These are phyloP conservation scores for Rhagoletis pomonella DNA, from an alignment of 1,140 invertebrate species.

Conservation along the genomic window DNA sequence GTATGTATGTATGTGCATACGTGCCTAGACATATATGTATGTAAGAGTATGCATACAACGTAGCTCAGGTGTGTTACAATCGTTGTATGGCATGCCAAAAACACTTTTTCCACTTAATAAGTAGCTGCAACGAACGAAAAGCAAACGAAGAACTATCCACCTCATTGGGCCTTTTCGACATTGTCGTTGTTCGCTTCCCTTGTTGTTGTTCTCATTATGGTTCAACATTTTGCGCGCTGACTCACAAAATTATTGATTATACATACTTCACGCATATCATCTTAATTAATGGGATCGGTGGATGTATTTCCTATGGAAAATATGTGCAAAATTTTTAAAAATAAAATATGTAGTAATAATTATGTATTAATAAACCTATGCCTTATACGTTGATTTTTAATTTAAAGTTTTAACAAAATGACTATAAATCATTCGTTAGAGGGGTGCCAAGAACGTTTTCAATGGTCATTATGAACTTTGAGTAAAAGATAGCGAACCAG, in stretches of 20 bases:
- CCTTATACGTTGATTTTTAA: too few relatives aligned
- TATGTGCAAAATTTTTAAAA: neutral
- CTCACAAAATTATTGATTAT: conserved; percentile 35
- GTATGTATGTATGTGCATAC: neutral
- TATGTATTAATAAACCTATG: too few relatives aligned
- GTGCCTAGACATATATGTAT: neutral
- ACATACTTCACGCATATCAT: neutral
- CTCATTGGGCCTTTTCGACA: neutral
- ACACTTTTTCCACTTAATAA: conserved; percentile 33
- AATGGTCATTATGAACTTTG: too few relatives aligned
- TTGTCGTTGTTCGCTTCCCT: neutral
- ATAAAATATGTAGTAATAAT: too few relatives aligned
- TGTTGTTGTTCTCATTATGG: neutral
- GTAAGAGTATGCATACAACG: neutral
- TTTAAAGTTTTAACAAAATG: too few relatives aligned
- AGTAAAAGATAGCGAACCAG: too few relatives aligned
- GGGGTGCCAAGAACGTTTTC: too few relatives aligned
- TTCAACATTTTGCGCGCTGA: neutral
- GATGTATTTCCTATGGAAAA: neutral
- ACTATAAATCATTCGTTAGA: too few relatives aligned
- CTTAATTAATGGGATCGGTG: neutral
- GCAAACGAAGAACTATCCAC: neutral
- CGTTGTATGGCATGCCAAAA: conserved; percentile 41
- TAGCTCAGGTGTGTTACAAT: neutral
- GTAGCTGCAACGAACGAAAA: neutral